A percentile compares a stretch with the other conserved stretches of the same genome.
Evolutionary conservation across 2,888 invertebrate genomes (phyloP).

Genomic region (Tuta absoluta): DNA sequence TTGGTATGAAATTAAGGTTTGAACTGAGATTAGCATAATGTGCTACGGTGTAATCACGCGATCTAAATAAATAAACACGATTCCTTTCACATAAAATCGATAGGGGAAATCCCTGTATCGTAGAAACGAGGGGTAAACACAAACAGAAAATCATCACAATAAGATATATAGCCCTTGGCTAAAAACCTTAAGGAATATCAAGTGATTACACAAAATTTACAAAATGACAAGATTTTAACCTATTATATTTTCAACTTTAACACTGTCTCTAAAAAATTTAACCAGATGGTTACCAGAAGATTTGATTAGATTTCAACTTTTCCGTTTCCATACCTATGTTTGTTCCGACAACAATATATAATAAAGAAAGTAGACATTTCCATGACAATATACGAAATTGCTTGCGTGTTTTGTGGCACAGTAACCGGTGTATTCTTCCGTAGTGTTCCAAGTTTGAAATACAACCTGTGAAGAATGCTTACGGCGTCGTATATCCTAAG

Average conservation of each 20-base stretch:
- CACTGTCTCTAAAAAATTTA: too few species aligned
- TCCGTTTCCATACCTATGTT: too few species aligned
- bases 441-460: constrained; percentile 14
- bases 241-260: too few species aligned
- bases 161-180: too few species aligned
- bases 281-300: too few species aligned
- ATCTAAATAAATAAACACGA: constrained; percentile 4
- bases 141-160: constrained; percentile 2
- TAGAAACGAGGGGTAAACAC: neutral
- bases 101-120: constrained; percentile 6
- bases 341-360: too few species aligned
- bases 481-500: constrained; percentile 16
- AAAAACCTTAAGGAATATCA: too few species aligned
- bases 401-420: neutral
- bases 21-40: neutral
- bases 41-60: neutral
- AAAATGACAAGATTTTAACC: too few species aligned
- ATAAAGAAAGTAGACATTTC: neutral
- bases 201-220: too few species aligned
- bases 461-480: constrained; percentile 14
- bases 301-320: too few species aligned
- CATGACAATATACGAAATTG: neutral
- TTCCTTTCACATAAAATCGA: neutral
- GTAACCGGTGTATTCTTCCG: neutral
- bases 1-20: neutral